Evolutionary conservation across 1,140 invertebrate genomes (phyloP), one percentile per base, ranked within the genome.

Genomic region (Drosophila ironensis): DNA sequence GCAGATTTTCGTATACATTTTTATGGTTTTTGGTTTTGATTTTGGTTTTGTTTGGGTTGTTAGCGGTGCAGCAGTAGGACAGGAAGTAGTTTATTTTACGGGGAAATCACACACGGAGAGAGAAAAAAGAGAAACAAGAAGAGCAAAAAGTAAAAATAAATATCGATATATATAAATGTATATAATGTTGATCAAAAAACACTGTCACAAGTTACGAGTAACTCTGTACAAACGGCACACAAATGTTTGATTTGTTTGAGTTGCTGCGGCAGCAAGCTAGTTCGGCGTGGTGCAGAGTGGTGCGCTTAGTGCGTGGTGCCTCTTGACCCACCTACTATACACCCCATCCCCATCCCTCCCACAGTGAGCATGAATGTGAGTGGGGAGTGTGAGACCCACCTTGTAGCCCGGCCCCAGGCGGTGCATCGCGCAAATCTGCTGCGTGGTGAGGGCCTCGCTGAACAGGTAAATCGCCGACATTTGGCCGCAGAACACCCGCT

Each of bases 391-490:
- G n/a, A n/a, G n/a, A 63, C 68, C 91, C 91, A 98, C 98, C 95
- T 99, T 98, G 91, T 99, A 99, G 84, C 97, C 97, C 60, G 98
- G 97, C 48, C 98, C 98, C 72, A 98, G 92, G 71, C 97, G 93
- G 90, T 98, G 97, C 95, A 98, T 98, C 63, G 97, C 97, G 91
- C 97, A 98, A 84, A 98, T 97, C 91, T 98, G 98, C 91, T 98
- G 97, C 22, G 98, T 97, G 40, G 95, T 97, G 48, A 99, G 92
- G 3, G 98, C 96, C 91, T 99, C 98, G 76, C 97, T 97, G 91
- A 99, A 99, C 48, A 99, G 91, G 92, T 99, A 99, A 71, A 99
- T 96, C 7, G 98, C 98, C 14, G 98, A 98, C 97, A 99, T 98
- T 93, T 99, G 98, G 28, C 98, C 98, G 92, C 98, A 99, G 91